Evolutionary conservation across 2,797 vertebrate genomes (phyloP), one percentile per base, ranked within the genome.

Genomic region (Sternarchorhynchus goeldii): DNA sequence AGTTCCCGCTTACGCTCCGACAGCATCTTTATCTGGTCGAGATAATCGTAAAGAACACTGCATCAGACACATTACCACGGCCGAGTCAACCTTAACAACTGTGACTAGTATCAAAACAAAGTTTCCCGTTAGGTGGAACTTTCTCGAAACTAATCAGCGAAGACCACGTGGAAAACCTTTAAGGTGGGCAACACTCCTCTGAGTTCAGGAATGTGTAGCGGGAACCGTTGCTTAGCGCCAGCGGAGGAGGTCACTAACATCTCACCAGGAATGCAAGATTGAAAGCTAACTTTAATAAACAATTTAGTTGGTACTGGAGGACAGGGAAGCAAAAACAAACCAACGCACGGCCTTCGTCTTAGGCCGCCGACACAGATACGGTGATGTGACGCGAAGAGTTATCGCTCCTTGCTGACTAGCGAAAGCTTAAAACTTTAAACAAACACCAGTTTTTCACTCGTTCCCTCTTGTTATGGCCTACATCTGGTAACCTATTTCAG

Each of bases 1-100:
- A 98, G 90, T 87, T 98, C 97, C 86, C 92, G 91, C 89, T 98
- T 99, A 82, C 95, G 93, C 86, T 98, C 95, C 0, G 96, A 96
- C 88, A 99, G 93, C 95, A 97, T 95, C 90, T 96, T 96, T 90
- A 99, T 98, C 97, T 99, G 76, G 60, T 25, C 58, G 41, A 55
- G 74, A 8, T 79, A 71, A 76, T n/a, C 25, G 25, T 0, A 63
- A 57, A 83, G 32, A 85, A 75, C n/a, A 63, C 25, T 18, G 14
- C 53, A 77, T 88, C 53, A 84, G 31, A 36, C 29, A 56, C 34
- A 53, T 39, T 17, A 12, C 53, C 21, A 55, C 36, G 29, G 17
- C 36, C 71, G 16, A 25, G 20, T 0, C 29, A 64, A 18, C 36
- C 3, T 53, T 1, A 39, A 0, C 17, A 17, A 41, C 66, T 7